Conservation (phyloP, 1,140 invertebrate genomes). For the Gonioctena quinquepunctata region DNA sequence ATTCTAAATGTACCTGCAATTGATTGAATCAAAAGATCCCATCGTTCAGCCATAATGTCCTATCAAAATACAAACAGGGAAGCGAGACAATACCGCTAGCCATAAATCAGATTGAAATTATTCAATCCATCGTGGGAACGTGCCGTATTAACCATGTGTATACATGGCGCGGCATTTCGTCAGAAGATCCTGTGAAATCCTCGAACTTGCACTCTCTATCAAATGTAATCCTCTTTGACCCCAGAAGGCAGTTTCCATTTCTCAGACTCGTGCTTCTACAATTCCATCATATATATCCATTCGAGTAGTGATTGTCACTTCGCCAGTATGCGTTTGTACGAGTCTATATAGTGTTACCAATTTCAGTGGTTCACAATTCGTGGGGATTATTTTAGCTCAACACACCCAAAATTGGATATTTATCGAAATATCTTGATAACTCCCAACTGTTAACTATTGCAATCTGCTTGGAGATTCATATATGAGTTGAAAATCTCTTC, state of each 20-base stretch:
- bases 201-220: conserved; percentile 44
- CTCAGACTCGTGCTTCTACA: conserved; percentile 30
- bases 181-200: conserved; percentile 35
- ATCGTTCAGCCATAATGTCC: conserved; percentile 14
- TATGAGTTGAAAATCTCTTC: too few relatives aligned
- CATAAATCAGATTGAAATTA: background rate
- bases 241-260: conserved; percentile 43
- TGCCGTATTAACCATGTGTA: conserved; percentile 42
- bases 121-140: conserved; percentile 41
- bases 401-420: background rate
- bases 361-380: too few relatives aligned
- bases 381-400: background rate
- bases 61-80: conserved; percentile 10
- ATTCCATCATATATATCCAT: background rate
- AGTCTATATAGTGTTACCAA: too few relatives aligned
- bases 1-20: too few relatives aligned
- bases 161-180: conserved; percentile 24
- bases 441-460: too few relatives aligned
- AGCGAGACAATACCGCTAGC: background rate
- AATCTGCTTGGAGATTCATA: too few relatives aligned
- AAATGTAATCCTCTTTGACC: conserved; percentile 42
- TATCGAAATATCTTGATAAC: too few relatives aligned
- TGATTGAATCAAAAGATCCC: too few relatives aligned
- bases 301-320: background rate
- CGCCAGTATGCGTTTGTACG: background rate